Conservation (phyloP, 2,797 vertebrate species). For the Girardinus metallicus region DNA sequence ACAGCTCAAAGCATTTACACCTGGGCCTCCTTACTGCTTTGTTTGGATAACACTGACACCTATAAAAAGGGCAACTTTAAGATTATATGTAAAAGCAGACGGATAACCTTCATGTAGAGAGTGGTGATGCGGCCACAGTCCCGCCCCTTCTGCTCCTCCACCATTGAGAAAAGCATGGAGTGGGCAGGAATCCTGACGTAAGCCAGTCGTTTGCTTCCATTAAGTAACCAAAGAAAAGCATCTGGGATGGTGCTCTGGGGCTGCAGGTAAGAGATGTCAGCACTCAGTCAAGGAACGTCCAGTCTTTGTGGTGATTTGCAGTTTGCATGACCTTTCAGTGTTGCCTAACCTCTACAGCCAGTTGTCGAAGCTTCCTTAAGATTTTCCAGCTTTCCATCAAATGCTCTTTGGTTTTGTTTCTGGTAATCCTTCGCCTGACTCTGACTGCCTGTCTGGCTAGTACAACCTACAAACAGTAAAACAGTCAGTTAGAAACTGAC, state of each 20-base stretch:
- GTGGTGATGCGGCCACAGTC: constrained; percentile 90
- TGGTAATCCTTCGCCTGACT: constrained; percentile 75
- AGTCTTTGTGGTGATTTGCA: neutral
- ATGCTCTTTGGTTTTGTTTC: constrained; percentile 80
- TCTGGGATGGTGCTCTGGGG: constrained; percentile 92
- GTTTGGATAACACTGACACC: neutral
- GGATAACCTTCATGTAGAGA: constrained; percentile 88
- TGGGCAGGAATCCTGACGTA: constrained; percentile 87
- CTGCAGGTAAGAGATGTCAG: constrained; percentile 65
- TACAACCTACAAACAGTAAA: constrained; percentile 74
- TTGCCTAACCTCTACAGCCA: constrained; percentile 87
- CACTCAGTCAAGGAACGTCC: constrained; percentile 3
- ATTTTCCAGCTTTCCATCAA: constrained; percentile 82
- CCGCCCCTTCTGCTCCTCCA: constrained; percentile 90
- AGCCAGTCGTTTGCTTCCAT: constrained; percentile 83
- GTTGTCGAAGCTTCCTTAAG: constrained; percentile 81
- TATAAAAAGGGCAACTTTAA: neutral
- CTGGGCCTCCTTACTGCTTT: neutral
- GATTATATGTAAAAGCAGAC: neutral
- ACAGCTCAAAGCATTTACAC: neutral
- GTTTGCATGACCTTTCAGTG: neutral
- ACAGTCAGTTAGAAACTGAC: constrained; percentile 4
- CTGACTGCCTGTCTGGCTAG: constrained; percentile 85
- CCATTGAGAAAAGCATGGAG: constrained; percentile 90
- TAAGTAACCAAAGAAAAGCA: constrained; percentile 91